Evolutionary conservation across 2,888 invertebrate genomes (phyloP).

Genomic region (Meganola albula): DNA sequence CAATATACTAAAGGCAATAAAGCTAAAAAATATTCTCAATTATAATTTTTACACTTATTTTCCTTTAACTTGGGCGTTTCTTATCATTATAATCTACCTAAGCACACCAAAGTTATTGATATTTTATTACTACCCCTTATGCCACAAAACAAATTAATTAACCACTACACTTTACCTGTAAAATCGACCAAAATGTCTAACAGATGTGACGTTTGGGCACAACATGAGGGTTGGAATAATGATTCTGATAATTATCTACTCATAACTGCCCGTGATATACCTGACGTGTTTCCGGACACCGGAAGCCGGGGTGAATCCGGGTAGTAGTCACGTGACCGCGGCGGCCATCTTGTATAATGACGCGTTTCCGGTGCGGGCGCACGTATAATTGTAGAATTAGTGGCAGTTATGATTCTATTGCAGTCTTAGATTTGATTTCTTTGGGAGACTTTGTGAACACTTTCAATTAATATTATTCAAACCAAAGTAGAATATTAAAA

Average conservation of each 20-base stretch:
- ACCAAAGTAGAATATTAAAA: too few species aligned
- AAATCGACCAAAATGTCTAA: too few species aligned
- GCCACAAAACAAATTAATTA: slow-evolving; percentile 12
- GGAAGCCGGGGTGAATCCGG: slow-evolving; percentile 72
- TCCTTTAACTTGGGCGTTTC: too few species aligned
- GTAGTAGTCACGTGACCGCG: slow-evolving; percentile 60
- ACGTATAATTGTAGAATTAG: slow-evolving; percentile 47
- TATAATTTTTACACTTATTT: too few species aligned
- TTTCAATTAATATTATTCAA: too few species aligned
- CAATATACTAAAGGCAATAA: too few species aligned
- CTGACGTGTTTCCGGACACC: slow-evolving; percentile 67
- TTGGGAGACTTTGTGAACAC: too few species aligned
- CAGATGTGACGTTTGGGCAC: slow-evolving; percentile 63
- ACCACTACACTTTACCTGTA: slow-evolving; percentile 7
- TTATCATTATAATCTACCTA: too few species aligned
- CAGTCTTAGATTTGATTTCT: too few species aligned
- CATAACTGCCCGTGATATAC: slow-evolving; percentile 64
- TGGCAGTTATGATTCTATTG: too few species aligned
- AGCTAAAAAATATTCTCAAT: too few species aligned
- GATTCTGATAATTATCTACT: slow-evolving; percentile 51
- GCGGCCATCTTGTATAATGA: slow-evolving; percentile 70
- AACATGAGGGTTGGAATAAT: slow-evolving; percentile 47
- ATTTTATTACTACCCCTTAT: background rate
- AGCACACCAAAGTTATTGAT: too few species aligned
- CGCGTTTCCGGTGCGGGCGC: slow-evolving; percentile 58